These are phyloP conservation scores for Myanophis thanlyinensis DNA, from an alignment of 2,113 vertebrate genomes.

Conservation along the genomic window DNA sequence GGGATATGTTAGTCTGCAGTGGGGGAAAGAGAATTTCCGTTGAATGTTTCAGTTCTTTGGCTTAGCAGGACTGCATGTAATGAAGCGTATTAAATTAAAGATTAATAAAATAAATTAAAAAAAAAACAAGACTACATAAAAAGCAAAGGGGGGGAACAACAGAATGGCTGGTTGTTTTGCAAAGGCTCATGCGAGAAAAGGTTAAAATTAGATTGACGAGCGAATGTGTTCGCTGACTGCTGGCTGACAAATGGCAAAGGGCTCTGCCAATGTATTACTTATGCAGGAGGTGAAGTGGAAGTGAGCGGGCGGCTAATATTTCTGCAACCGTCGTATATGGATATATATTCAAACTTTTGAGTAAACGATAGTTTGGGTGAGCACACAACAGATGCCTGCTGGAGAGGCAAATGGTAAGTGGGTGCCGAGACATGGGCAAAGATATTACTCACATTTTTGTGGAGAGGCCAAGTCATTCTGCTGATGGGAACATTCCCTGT, in stretches of 20 bases:
- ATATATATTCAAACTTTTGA: slow-evolving; percentile 64
- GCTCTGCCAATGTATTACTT: slow-evolving; percentile 76
- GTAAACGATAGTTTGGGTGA: slow-evolving; percentile 60
- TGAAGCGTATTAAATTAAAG: slow-evolving; percentile 51
- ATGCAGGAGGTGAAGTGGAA: slow-evolving; percentile 73
- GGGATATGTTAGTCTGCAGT: slow-evolving; percentile 65
- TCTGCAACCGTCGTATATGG: slow-evolving; percentile 52
- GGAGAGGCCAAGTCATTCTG: slow-evolving; percentile 27
- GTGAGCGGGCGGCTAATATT: slow-evolving; percentile 68
- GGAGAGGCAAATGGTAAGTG: slow-evolving; percentile 45
- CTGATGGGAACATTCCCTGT: slow-evolving; percentile 50
- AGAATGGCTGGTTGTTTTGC: slow-evolving; percentile 78
- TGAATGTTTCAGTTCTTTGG: slow-evolving; percentile 60
- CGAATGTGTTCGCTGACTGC: slow-evolving; percentile 81
- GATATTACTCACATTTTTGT: slow-evolving; percentile 41
- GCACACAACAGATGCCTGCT: slow-evolving; percentile 55
- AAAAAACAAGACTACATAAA: slow-evolving; percentile 36
- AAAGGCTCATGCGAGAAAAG: slow-evolving; percentile 74
- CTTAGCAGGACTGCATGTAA: slow-evolving; percentile 53
- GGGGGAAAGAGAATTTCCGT: slow-evolving; percentile 60
- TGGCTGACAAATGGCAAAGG: slow-evolving; percentile 82
- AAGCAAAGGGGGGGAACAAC: slow-evolving; percentile 72
- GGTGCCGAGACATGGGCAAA: slow-evolving; percentile 38
- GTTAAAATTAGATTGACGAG: slow-evolving; percentile 84
- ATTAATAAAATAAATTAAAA: neutral